Evolutionary conservation across 2,797 vertebrate genomes (phyloP), one percentile per base, ranked within the genome.

Genomic region (Rhincodon typus): DNA sequence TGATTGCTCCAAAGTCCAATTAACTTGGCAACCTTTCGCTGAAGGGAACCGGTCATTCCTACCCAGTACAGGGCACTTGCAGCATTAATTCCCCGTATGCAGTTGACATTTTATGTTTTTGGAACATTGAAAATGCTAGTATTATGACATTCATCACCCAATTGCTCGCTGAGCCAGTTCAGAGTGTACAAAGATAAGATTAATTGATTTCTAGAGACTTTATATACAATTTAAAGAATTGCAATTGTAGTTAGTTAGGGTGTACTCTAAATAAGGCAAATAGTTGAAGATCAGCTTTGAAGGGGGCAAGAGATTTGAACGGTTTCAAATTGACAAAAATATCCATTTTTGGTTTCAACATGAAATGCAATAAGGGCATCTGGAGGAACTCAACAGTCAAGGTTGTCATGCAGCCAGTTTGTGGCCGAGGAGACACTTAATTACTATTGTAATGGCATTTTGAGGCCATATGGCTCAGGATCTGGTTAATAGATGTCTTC

Each of bases 381-480:
- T 90, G 50, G 87, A 57, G 87, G 53, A 90, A 62, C 0, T 21
- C 34, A 91, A 91, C 21, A 91, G 88, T 91, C 57, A 66, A 66
- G 19, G 88, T n/a, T 62, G 57, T 66, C 57, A 91, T 66, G 88
- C 34, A 91, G 27, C 87, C 17, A 62, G 46, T 5, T 66, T n/a
- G 46, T 53, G 84, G 86, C 27, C 50, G 1, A 88, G 50, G 50
- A 53, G 50, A 88, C 53, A 42, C 19, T 84, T 84, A 84, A 91
- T 66, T 66, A 62, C 57, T 66, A 4, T 34, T 91, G 30, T 91
- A 66, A 25, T 94, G 91, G 25, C n/a, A 70, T 46, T 69, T 42
- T 70, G 62, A 13, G 88, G 53, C 93, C 66, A 94, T 94, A 72
- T 91, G 88, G n/a, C 34, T 91, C 57, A 91, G 69, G 38, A 72